Conservation (phyloP, 1,140 invertebrate species). For the Cherax destructor region DNA sequence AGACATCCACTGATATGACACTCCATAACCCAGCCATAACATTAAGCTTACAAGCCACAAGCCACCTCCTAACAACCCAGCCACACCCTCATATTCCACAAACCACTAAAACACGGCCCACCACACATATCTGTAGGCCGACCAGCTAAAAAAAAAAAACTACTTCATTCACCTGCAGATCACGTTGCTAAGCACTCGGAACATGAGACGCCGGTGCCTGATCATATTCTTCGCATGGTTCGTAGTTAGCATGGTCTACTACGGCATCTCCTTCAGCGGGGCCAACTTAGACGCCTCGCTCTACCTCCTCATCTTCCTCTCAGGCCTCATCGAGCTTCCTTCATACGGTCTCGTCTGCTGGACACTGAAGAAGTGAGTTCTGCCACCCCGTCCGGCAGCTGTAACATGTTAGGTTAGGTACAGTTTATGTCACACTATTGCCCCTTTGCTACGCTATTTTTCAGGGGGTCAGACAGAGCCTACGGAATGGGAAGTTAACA, state of each 20-base stretch:
- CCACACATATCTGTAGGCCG: too few species aligned
- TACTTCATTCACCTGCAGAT: conserved; percentile 6
- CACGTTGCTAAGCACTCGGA: conserved; percentile 82
- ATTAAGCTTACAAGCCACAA: too few species aligned
- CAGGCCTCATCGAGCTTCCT: conserved; percentile 68
- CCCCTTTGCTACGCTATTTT: too few species aligned
- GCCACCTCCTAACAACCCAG: too few species aligned
- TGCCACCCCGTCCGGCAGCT: not conserved
- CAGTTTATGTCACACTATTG: too few species aligned
- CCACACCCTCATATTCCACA: too few species aligned
- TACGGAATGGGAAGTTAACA: too few species aligned
- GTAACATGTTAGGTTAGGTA: too few species aligned
- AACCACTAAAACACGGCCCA: too few species aligned
- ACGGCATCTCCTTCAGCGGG: conserved; percentile 87
- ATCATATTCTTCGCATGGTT: conserved; percentile 88
- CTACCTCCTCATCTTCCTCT: conserved; percentile 69
- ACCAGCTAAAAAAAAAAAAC: not conserved
- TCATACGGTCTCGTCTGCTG: conserved; percentile 61
- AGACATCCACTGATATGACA: too few species aligned
- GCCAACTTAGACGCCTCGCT: conserved; percentile 76
- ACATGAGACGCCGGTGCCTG: conserved; percentile 83
- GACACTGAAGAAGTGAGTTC: conserved; percentile 48
- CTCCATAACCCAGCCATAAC: too few species aligned
- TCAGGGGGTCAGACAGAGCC: too few species aligned
- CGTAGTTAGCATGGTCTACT: conserved; percentile 80